Percentiles rank a stretch among this genome's conserved stretches.
Evolutionary conservation across 2,797 vertebrate species (phyloP).

Genomic region (Jordanella pulchra): DNA sequence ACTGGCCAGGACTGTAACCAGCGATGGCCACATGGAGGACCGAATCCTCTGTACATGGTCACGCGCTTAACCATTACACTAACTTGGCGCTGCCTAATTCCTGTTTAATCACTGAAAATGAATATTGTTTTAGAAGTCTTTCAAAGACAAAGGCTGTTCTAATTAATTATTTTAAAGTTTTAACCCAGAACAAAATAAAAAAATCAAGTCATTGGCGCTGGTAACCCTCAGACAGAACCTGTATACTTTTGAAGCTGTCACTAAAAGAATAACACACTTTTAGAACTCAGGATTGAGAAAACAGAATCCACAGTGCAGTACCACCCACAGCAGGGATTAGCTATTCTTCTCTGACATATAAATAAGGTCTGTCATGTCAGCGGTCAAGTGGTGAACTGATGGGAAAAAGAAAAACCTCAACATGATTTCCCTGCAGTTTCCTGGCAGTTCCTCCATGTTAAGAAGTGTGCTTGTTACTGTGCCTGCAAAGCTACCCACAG

Average conservation of each 20-base stretch:
- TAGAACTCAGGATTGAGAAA: slow-evolving; percentile 4
- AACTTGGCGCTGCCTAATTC: no score
- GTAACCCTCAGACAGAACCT: neutral
- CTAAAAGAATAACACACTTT: slow-evolving; percentile 9
- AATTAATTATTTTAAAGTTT: neutral
- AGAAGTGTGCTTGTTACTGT: slow-evolving; percentile 23
- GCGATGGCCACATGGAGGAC: no score
- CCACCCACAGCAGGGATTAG: slow-evolving; percentile 19
- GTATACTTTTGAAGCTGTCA: neutral
- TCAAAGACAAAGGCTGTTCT: neutral
- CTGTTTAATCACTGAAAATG: no score
- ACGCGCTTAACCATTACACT: no score
- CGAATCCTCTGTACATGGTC: no score
- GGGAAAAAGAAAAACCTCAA: slow-evolving; percentile 35
- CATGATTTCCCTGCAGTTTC: slow-evolving; percentile 38
- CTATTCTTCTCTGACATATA: slow-evolving; percentile 49
- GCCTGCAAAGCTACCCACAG: slow-evolving; percentile 25
- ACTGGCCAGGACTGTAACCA: no score
- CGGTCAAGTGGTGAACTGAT: slow-evolving; percentile 36
- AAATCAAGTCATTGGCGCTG: neutral
- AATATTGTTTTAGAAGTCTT: neutral
- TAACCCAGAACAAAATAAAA: neutral
- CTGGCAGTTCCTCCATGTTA: slow-evolving; percentile 31
- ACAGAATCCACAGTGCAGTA: slow-evolving; percentile 21
- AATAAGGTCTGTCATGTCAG: slow-evolving; percentile 33